Conservation (phyloP, 2,888 invertebrate genomes). For the Agonum fuliginosum region DNA sequence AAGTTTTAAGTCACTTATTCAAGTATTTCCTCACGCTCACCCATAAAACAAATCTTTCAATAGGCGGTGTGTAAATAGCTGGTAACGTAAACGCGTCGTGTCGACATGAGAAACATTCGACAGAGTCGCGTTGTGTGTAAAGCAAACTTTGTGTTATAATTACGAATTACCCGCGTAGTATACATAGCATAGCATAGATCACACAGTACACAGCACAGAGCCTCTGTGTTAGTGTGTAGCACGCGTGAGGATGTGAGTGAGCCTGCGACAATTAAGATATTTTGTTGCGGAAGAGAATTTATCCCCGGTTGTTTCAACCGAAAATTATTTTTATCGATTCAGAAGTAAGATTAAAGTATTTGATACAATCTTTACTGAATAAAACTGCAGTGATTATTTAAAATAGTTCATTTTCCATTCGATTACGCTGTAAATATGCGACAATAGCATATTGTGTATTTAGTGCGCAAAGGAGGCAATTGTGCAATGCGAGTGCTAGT, state of each 20-base stretch:
- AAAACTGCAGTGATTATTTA: too few species aligned
- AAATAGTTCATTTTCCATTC: too few species aligned
- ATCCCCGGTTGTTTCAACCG: too few species aligned
- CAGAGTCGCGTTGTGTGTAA: constrained; percentile 27
- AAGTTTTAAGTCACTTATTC: not conserved
- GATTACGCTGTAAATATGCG: too few species aligned
- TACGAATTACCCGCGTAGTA: constrained; percentile 27
- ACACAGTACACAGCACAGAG: constrained; percentile 16
- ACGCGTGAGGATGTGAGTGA: not conserved
- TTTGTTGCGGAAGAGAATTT: not conserved
- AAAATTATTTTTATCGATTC: too few species aligned
- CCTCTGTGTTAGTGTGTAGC: constrained; percentile 8
- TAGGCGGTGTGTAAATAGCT: constrained; percentile 31
- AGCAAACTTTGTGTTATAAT: constrained; percentile 44
- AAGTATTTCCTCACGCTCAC: constrained; percentile 17
- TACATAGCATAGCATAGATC: constrained; percentile 17
- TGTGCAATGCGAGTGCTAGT: too few species aligned
- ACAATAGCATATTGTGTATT: too few species aligned
- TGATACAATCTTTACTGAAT: too few species aligned
- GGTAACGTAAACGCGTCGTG: constrained; percentile 19
- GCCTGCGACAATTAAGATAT: constrained; percentile 30
- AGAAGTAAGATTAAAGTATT: too few species aligned
- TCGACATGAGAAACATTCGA: constrained; percentile 38
- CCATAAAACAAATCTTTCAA: constrained; percentile 46
- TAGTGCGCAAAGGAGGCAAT: too few species aligned